Conservation (phyloP, 2,888 invertebrate species). For the Eupithecia dodoneata region DNA sequence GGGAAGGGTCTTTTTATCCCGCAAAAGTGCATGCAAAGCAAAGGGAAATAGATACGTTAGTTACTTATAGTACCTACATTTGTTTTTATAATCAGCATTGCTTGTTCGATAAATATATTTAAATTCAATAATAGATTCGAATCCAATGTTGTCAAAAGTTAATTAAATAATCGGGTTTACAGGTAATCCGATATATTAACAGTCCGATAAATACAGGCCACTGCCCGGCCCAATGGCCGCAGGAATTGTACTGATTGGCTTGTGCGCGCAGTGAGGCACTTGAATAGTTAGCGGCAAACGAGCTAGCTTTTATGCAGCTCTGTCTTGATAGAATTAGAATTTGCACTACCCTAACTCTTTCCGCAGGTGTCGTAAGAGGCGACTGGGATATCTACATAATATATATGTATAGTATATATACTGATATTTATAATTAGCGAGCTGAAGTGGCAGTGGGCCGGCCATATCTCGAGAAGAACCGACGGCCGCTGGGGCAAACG, state of each 20-base stretch:
- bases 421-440: too few relatives aligned
- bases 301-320: neutral
- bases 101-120: neutral
- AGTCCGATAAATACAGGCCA: constrained; percentile 54
- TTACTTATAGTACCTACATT: neutral
- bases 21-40: neutral
- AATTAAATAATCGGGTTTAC: constrained; percentile 60
- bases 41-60: neutral
- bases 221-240: neutral
- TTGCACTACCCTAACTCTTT: too few relatives aligned
- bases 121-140: neutral
- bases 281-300: neutral
- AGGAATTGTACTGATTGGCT: neutral
- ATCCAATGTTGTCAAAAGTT: constrained; percentile 56
- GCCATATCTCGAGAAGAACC: too few relatives aligned
- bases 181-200: constrained; percentile 60
- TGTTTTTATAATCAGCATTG: neutral
- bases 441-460: too few relatives aligned
- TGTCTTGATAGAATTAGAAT: too few relatives aligned
- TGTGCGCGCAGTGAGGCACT: neutral
- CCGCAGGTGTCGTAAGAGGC: too few relatives aligned
- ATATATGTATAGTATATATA: too few relatives aligned
- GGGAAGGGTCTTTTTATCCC: neutral
- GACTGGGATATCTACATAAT: too few relatives aligned
- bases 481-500: too few relatives aligned